These are phyloP conservation scores for Atherinomorus stipes DNA, from an alignment of 2,113 vertebrate genomes.

Conservation along the genomic window DNA sequence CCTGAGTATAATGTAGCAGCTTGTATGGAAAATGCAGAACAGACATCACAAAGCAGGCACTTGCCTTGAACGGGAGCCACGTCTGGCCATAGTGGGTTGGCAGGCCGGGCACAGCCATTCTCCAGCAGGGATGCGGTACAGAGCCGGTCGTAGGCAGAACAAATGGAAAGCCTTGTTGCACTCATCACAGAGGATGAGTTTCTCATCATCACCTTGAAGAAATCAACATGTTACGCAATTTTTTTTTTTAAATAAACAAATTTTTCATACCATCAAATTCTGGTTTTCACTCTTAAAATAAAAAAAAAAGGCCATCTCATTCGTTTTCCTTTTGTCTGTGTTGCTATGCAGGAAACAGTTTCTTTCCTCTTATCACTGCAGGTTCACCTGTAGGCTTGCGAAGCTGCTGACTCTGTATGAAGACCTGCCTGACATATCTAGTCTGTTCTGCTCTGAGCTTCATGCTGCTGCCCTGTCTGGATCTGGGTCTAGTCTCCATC, in stretches of 20 bases:
- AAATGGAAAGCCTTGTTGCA: slow-evolving; percentile 99
- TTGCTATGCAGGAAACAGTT: neutral
- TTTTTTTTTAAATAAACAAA: no score
- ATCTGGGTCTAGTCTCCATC: slow-evolving; percentile 42
- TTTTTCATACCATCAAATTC: no score
- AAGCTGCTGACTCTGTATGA: slow-evolving; percentile 22
- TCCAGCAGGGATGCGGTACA: slow-evolving; percentile 92
- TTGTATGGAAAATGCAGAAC: neutral
- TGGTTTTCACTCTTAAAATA: neutral
- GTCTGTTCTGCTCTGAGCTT: slow-evolving; percentile 54
- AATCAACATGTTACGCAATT: no score
- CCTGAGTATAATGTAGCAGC: neutral
- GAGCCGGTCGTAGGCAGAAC: slow-evolving; percentile 93
- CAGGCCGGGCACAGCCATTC: slow-evolving; percentile 97
- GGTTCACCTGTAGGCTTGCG: slow-evolving; percentile 48
- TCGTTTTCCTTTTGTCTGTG: neutral
- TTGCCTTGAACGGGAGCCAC: slow-evolving; percentile 91
- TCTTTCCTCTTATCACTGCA: slow-evolving; percentile 30
- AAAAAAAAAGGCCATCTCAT: neutral
- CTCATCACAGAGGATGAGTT: slow-evolving; percentile 96
- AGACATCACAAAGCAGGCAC: neutral
- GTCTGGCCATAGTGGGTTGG: slow-evolving; percentile 90
- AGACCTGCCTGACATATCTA: slow-evolving; percentile 67
- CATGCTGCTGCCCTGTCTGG: slow-evolving; percentile 26
- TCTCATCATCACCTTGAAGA: slow-evolving; percentile 93